These are phyloP conservation scores for Cephalopachus bancanus DNA, from an alignment of 2,797 vertebrate species.

Conservation along the genomic window DNA sequence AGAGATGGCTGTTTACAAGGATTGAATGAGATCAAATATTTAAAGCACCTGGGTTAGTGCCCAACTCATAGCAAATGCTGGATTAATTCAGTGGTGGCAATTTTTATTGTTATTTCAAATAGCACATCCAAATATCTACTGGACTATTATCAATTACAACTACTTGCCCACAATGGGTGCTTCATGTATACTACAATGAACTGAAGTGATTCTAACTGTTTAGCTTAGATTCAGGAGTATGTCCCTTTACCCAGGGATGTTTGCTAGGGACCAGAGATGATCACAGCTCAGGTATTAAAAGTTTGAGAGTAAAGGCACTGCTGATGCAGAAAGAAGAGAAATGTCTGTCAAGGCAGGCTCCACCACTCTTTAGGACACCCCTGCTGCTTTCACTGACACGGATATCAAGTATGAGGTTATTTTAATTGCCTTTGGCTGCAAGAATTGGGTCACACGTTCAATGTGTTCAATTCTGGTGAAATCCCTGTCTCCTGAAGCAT, in stretches of 20 bases:
- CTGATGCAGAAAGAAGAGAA: not conserved
- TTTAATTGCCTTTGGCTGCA: slow-evolving; percentile 56
- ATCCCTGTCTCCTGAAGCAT: not conserved
- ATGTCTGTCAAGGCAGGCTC: not conserved
- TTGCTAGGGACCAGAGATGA: not conserved
- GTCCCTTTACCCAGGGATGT: not conserved
- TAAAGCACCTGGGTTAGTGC: slow-evolving; percentile 28
- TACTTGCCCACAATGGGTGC: not conserved
- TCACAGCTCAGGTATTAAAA: not conserved
- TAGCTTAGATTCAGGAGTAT: not conserved
- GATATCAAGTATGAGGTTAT: slow-evolving; percentile 53
- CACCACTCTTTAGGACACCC: not conserved
- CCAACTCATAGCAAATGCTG: slow-evolving; percentile 25
- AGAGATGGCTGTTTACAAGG: not conserved
- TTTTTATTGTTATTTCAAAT: slow-evolving; percentile 37
- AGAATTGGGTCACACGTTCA: slow-evolving; percentile 30
- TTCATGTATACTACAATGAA: not conserved
- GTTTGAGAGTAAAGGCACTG: not conserved
- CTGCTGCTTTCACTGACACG: not conserved
- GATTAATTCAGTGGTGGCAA: not conserved
- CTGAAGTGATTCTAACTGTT: not conserved
- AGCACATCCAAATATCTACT: not conserved
- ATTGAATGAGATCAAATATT: not conserved
- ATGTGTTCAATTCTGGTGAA: not conserved
- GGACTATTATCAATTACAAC: not conserved